Conservation (phyloP, 2,888 invertebrate species). For the Belgica antarctica region DNA sequence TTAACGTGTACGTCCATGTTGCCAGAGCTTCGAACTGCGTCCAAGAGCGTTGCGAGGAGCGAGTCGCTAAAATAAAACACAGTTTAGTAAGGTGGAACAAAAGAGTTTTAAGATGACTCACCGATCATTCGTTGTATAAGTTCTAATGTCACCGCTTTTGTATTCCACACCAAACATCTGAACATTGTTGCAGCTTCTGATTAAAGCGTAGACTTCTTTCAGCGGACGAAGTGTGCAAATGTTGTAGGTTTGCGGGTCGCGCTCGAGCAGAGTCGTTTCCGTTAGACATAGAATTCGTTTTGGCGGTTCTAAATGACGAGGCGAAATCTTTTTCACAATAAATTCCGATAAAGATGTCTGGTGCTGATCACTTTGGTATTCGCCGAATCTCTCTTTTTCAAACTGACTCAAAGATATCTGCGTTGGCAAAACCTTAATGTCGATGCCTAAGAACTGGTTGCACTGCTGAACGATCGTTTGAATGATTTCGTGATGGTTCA, state of each 20-base stretch:
- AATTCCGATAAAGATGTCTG: conserved; percentile 97
- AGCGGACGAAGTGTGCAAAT: conserved; percentile 80
- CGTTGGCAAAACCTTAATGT: conserved; percentile 78
- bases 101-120: conserved; percentile 50
- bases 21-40: conserved; percentile 94
- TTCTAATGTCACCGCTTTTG: conserved; percentile 82
- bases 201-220: conserved; percentile 83
- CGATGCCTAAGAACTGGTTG: conserved; percentile 73
- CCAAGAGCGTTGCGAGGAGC: conserved; percentile 88
- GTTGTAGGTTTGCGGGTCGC: conserved; percentile 95
- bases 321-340: conserved; percentile 86
- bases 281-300: conserved; percentile 89
- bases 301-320: conserved; percentile 79
- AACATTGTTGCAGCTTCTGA: conserved; percentile 85
- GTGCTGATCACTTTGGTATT: conserved; percentile 90
- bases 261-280: conserved; percentile 91
- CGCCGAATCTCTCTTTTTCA: conserved; percentile 83
- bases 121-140: conserved; percentile 90
- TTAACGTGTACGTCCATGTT: conserved; percentile 95
- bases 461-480: conserved; percentile 83
- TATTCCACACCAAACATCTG: conserved; percentile 94
- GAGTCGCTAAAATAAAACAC: conserved; percentile 71
- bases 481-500: conserved; percentile 82
- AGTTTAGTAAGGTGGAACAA: conserved; percentile 26
- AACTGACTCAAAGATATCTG: conserved; percentile 85